Evolutionary conservation across 53 echinoderm and acorn worm species (phyloP), one percentile per base, ranked within the genome.

Genomic region (Paracentrotus lividus): DNA sequence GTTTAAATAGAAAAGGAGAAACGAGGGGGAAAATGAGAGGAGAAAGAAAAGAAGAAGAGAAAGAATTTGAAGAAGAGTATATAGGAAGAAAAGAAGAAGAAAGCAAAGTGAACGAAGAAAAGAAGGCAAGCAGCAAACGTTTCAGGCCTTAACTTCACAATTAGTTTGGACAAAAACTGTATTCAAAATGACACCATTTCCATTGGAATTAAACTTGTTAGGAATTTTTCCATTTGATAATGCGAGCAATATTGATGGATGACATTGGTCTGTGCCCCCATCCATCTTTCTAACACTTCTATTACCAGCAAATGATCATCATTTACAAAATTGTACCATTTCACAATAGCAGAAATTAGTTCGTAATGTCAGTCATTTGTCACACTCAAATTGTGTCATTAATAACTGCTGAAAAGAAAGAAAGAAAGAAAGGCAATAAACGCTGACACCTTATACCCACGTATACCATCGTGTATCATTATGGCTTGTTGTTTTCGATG

Each of bases 341-440:
- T 31, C 53, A 51, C 31, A 85, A 85, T 27, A 45, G 34, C 5
- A 85, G 53, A 85, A 85, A 85, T 85, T 85, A 85, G 51, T 51
- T 26, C 85, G 15, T 85, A 85, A 85, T 85, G 85, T 51, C 32
- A 29, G 85, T 2, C 26, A 85, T 85, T 85, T 85, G 85, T 53
- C 85, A 85, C 14, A 27, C 20, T 16, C 27, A 51, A 85, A 85
- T 47, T 32, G 53, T 51, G 85, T 53, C 49, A 53, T 85, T 85
- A 53, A 51, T 85, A 85, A 53, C 29, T 3, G 26, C 18, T 23
- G 51, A 27, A 8, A 38, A 44, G 51, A 27, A 2, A 51, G 21
- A 8, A 38, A 44, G 51, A 27, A 2, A 51, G 21, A 27, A 51
- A 32, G 9, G 67, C 67, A 59, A n/a, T n/a, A n/a, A 59, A 59